Conservation (phyloP, 2,888 invertebrate genomes). For the Nephrotoma guestfalica region DNA sequence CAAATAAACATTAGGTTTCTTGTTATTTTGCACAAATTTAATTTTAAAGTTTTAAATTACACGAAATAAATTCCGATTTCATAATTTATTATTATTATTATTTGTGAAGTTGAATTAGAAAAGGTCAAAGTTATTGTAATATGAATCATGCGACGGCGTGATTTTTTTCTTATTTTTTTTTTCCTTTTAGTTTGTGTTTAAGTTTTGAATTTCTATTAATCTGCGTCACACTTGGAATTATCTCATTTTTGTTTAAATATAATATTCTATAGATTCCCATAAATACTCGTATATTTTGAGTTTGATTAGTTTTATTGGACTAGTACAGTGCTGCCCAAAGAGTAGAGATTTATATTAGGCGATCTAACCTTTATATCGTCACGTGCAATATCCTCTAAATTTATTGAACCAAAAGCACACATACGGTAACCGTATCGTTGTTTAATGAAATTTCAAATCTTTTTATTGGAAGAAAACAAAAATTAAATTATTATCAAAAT, state of each 20-base stretch:
- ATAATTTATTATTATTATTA: not conserved
- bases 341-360: too few relatives aligned
- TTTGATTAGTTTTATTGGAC: too few relatives aligned
- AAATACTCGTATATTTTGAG: not conserved
- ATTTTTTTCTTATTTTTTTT: not conserved
- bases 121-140: not conserved
- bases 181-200: not conserved
- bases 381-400: too few relatives aligned
- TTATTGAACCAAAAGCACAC: too few relatives aligned
- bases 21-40: not conserved
- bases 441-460: too few relatives aligned
- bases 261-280: not conserved
- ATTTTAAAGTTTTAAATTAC: not conserved
- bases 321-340: too few relatives aligned
- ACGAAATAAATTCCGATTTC: not conserved
- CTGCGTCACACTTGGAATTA: not conserved
- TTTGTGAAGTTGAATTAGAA: not conserved
- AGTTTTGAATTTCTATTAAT: not conserved
- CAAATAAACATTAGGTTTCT: not conserved
- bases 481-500: too few relatives aligned
- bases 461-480: too few relatives aligned
- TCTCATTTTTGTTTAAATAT: not conserved
- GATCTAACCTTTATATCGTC: too few relatives aligned
- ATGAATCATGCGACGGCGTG: not conserved
- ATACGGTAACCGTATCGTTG: too few relatives aligned